Evolutionary conservation across 2,113 vertebrate genomes (phyloP).

Genomic region (Brienomyrus longianalis): DNA sequence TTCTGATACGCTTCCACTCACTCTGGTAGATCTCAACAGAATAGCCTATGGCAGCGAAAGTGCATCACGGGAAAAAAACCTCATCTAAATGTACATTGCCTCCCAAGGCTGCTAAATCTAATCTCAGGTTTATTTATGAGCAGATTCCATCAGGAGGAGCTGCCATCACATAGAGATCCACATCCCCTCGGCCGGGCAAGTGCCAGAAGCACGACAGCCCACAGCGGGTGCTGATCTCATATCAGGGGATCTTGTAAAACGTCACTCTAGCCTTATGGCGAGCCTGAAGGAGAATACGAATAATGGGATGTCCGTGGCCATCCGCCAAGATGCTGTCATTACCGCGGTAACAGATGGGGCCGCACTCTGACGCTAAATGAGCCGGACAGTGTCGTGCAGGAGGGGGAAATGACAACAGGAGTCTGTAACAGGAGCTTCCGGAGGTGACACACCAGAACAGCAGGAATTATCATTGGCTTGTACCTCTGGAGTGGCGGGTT

Average conservation of each 20-base stretch:
- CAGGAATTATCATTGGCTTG: not conserved
- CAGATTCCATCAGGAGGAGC: not conserved
- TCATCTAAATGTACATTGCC: not conserved
- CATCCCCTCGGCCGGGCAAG: not conserved
- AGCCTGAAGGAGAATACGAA: conserved; percentile 8
- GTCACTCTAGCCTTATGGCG: not conserved
- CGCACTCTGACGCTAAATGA: not conserved
- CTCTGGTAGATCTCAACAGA: not conserved
- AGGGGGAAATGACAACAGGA: not conserved
- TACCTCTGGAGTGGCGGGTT: not conserved
- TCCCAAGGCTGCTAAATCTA: not conserved
- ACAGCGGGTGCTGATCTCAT: not conserved
- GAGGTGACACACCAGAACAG: not conserved
- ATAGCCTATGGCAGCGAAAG: not conserved
- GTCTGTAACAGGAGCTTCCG: not conserved
- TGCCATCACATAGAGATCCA: not conserved
- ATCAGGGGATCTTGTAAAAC: not conserved
- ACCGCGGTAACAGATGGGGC: not conserved
- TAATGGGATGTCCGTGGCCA: not conserved
- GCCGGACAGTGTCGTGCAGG: not conserved
- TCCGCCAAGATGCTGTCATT: not conserved
- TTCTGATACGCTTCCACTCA: not conserved
- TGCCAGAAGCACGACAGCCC: not conserved
- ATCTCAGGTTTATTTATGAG: not conserved
- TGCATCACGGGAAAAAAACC: not conserved